A percentile compares a stretch with the other conserved stretches of the same genome.
These are phyloP conservation scores for Luperina nickerlii DNA, from an alignment of 2,888 invertebrate genomes.

Conservation along the genomic window DNA sequence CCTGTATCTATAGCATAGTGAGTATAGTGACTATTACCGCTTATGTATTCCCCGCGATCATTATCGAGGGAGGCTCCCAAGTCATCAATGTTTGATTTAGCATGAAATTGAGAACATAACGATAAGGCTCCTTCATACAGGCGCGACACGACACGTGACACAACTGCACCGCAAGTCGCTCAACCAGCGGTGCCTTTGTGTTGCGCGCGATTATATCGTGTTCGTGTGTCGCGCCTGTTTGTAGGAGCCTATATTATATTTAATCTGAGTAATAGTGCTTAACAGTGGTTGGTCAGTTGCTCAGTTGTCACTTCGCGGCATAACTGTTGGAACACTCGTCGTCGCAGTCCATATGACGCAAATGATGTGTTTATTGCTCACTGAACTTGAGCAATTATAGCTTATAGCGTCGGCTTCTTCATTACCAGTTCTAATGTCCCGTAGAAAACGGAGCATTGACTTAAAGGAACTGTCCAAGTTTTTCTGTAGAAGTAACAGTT, in stretches of 20 bases:
- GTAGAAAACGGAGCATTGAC: constrained; percentile 32
- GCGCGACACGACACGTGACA: no score
- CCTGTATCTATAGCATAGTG: not conserved
- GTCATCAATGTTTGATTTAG: constrained; percentile 45
- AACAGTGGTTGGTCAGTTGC: not conserved
- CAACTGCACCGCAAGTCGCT: no score
- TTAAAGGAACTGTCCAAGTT: constrained; percentile 46
- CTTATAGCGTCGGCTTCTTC: constrained; percentile 22
- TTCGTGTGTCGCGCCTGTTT: no score
- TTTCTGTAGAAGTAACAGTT: constrained; percentile 35
- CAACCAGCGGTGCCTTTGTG: no score
- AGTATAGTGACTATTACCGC: not conserved
- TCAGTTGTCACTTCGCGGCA: constrained; percentile 10
- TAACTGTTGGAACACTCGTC: constrained; percentile 34
- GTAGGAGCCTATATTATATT: not conserved
- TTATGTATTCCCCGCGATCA: not conserved
- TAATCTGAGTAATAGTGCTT: constrained; percentile 28
- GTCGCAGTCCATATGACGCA: constrained; percentile 70
- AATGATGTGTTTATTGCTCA: constrained; percentile 61
- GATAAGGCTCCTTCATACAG: not conserved
- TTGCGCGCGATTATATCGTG: no score
- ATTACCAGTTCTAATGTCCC: constrained; percentile 48
- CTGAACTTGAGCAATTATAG: constrained; percentile 57
- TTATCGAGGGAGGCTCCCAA: constrained; percentile 27
- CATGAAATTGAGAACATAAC: constrained; percentile 49